phyloP scores from a whole-genome alignment of 2,797 vertebrate species.

The Smutsia gigantea region DNA sequence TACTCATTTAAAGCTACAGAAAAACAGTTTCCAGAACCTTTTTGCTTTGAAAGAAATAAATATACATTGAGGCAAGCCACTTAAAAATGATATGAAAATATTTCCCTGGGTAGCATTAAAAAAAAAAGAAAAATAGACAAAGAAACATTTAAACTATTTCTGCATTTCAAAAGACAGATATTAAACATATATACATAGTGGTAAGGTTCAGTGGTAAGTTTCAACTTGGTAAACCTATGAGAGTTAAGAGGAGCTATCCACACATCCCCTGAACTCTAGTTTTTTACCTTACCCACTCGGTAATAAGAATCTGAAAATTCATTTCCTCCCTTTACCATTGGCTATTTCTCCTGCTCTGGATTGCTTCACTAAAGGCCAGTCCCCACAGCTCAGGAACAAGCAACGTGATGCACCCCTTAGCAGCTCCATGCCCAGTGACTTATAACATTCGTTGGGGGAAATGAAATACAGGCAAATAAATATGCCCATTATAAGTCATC shows the following conservation, averaged over 20 bases:
- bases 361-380: constrained; percentile 87
- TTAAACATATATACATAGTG: constrained; percentile 93
- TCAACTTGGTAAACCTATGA: constrained; percentile 84
- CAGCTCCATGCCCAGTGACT: constrained; percentile 78
- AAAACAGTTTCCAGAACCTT: constrained; percentile 91
- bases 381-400: constrained; percentile 85
- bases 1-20: constrained; percentile 96
- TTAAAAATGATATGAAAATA: constrained; percentile 91
- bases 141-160: constrained; percentile 91
- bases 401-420: constrained; percentile 74
- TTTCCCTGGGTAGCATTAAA: constrained; percentile 93
- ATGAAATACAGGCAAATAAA: constrained; percentile 85
- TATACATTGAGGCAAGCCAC: constrained; percentile 91
- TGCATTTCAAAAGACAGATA: constrained; percentile 93
- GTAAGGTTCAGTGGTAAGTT: constrained; percentile 91
- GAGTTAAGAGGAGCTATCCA: constrained; percentile 82
- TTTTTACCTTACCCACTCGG: constrained; percentile 87
- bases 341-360: constrained; percentile 89
- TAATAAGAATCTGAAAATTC: constrained; percentile 88
- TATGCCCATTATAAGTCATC: constrained; percentile 83
- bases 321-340: constrained; percentile 88
- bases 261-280: constrained; percentile 79
- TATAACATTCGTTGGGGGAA: constrained; percentile 80
- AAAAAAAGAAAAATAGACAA: constrained; percentile 91
- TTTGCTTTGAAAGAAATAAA: constrained; percentile 92